A percentile compares a stretch with the other conserved stretches of the same genome.
Evolutionary conservation across 1,140 invertebrate species (phyloP).

Genomic region (Brachionus paranguensis): DNA sequence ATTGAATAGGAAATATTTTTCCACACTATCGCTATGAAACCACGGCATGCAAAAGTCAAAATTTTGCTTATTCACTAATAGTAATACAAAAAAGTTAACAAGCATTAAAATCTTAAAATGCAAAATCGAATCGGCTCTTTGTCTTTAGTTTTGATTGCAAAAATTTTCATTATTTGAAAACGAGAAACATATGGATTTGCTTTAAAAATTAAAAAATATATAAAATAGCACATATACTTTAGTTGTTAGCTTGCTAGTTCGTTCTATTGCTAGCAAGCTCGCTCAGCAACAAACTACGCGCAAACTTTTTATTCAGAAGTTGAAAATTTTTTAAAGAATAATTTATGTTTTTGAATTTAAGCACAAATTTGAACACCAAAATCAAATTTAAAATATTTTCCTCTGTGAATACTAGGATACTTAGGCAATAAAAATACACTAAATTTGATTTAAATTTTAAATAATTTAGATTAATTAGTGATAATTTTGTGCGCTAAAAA

Average conservation of each 20-base stretch:
- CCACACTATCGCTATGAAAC: not conserved
- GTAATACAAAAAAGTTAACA: not conserved
- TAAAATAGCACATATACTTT: not conserved
- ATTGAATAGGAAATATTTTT: not conserved
- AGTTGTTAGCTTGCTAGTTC: not conserved
- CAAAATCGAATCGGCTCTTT: not conserved
- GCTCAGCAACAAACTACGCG: slow-evolving; percentile 14
- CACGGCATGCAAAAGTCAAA: not conserved
- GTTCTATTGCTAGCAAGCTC: not conserved
- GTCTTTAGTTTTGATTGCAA: not conserved
- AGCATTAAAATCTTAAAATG: not conserved
- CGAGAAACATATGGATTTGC: not conserved
- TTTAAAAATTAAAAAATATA: not conserved
- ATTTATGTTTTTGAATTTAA: slow-evolving; percentile 17
- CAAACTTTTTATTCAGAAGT: not conserved
- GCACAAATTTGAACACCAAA: not conserved
- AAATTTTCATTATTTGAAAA: not conserved
- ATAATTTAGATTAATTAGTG: not conserved
- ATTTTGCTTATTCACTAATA: not conserved
- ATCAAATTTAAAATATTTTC: not conserved
- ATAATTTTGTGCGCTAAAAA: not conserved
- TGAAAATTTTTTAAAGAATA: slow-evolving; percentile 15
- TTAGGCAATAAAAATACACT: not conserved
- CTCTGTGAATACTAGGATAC: not conserved
- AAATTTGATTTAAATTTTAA: not conserved